Conservation (phyloP, 1,140 invertebrate species). For the Atopsyche davidsoni region DNA sequence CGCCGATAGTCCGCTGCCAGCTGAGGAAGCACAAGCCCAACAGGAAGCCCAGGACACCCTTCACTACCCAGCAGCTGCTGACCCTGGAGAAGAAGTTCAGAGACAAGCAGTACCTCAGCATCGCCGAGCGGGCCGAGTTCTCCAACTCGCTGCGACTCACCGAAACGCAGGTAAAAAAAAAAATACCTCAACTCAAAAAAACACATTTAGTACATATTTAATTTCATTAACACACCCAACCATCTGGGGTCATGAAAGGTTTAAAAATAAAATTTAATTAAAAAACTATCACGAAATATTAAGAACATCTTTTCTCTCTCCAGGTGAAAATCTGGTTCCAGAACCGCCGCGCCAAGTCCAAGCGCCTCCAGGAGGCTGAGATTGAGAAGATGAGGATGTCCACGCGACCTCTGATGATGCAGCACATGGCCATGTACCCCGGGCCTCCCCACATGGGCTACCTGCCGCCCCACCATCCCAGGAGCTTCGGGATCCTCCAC, state of each 20-base stretch:
- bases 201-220: too few species aligned
- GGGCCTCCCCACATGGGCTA: neutral
- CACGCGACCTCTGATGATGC: constrained; percentile 40
- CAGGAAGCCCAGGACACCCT: constrained; percentile 92
- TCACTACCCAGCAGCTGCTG: constrained; percentile 91
- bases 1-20: constrained; percentile 84
- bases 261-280: neutral
- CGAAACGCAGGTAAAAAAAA: constrained; percentile 72
- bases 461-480: neutral
- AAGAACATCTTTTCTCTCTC: constrained; percentile 36
- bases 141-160: constrained; percentile 89
- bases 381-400: constrained; percentile 64
- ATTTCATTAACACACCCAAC: too few species aligned
- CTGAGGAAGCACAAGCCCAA: constrained; percentile 90
- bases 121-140: constrained; percentile 94
- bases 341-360: constrained; percentile 90
- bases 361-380: constrained; percentile 89
- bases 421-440: constrained; percentile 39
- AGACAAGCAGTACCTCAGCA: constrained; percentile 92
- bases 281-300: neutral
- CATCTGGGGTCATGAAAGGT: too few species aligned
- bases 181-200: too few species aligned
- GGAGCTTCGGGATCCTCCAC: constrained; percentile 4
- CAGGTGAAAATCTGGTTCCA: constrained; percentile 95
- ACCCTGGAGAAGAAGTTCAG: constrained; percentile 94